Conservation (phyloP, 2,888 invertebrate species). For the Heliconius ismenius region DNA sequence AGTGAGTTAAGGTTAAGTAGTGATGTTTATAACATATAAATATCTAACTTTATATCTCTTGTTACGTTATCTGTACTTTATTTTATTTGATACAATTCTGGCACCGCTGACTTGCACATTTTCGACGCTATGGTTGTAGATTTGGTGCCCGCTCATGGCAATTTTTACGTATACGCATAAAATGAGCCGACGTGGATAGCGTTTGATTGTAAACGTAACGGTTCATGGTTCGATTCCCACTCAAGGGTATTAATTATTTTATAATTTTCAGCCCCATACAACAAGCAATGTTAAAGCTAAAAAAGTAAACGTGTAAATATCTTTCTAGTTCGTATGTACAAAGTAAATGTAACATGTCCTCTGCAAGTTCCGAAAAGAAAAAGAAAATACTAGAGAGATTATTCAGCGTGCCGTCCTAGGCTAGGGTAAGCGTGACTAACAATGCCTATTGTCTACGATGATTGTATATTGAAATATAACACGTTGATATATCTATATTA, state of each 20-base stretch:
- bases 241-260: too few relatives aligned
- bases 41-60: background rate
- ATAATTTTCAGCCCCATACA: too few relatives aligned
- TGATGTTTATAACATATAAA: slow-evolving; percentile 8
- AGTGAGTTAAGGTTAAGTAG: slow-evolving; percentile 14
- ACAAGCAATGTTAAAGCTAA: too few relatives aligned
- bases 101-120: too few relatives aligned
- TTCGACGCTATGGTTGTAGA: too few relatives aligned
- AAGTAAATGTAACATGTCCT: background rate
- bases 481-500: slow-evolving; percentile 9
- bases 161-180: background rate
- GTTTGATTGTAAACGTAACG: background rate
- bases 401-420: background rate
- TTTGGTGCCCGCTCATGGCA: too few relatives aligned
- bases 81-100: background rate
- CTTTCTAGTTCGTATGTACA: background rate
- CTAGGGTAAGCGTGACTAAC: background rate
- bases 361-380: background rate
- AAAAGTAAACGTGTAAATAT: too few relatives aligned
- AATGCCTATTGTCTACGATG: slow-evolving; percentile 17
- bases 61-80: background rate
- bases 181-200: background rate
- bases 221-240: background rate
- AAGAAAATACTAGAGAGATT: background rate
- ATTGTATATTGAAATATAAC: slow-evolving; percentile 6